Conservation (phyloP, 2,888 invertebrate species). For the Aelia acuminata region DNA sequence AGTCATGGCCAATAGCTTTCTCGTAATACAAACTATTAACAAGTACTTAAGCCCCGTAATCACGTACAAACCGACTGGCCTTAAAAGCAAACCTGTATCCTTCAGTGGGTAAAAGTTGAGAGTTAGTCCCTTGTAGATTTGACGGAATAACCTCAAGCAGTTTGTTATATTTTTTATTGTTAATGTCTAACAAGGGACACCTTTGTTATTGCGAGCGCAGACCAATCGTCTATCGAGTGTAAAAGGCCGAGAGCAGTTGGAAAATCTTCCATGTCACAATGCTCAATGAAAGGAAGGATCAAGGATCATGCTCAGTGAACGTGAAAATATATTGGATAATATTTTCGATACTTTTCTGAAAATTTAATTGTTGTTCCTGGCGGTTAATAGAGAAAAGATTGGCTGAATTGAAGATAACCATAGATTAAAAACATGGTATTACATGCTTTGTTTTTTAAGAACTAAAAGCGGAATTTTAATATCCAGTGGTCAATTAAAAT, state of each 20-base stretch:
- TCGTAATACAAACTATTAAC: too few relatives aligned
- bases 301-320: background rate
- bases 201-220: background rate
- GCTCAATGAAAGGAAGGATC: background rate
- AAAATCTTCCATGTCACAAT: slow-evolving; percentile 30
- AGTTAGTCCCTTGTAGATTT: background rate
- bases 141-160: background rate
- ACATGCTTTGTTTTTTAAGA: too few relatives aligned
- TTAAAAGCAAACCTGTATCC: background rate
- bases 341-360: too few relatives aligned
- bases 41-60: too few relatives aligned
- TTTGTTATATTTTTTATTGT: slow-evolving; percentile 7
- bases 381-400: too few relatives aligned
- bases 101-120: background rate
- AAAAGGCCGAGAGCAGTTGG: slow-evolving; percentile 1
- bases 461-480: too few relatives aligned
- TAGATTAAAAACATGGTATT: too few relatives aligned
- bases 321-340: background rate
- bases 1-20: too few relatives aligned
- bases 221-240: background rate
- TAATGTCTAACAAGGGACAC: background rate
- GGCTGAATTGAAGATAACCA: too few relatives aligned
- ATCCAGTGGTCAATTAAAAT: too few relatives aligned
- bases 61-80: background rate
- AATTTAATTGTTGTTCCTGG: too few relatives aligned